phyloP scores from a whole-genome alignment of 2,113 vertebrate genomes.

The Phylloscopus trochiloides region DNA sequence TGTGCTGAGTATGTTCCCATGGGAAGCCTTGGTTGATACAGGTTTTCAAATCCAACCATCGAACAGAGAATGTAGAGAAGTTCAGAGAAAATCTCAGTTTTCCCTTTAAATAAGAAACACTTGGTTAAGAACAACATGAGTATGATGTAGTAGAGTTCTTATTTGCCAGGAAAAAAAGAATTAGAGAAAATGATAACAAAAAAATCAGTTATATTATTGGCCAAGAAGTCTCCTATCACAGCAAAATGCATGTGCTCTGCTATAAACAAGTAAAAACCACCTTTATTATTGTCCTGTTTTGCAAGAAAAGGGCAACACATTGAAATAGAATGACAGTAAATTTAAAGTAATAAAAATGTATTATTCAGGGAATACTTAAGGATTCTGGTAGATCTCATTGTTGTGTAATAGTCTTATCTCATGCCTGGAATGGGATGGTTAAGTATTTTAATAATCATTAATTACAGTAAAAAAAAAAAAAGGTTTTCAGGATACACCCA shows the following conservation, averaged over 20 bases:
- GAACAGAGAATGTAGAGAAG: neutral
- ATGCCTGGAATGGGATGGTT: neutral
- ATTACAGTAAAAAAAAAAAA: neutral
- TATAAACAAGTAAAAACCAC: neutral
- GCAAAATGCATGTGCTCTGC: neutral
- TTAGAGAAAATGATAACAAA: neutral
- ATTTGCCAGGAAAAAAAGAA: neutral
- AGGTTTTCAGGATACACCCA: neutral
- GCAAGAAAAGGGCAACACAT: neutral
- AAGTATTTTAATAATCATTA: neutral
- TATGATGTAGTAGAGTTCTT: neutral
- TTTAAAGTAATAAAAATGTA: neutral
- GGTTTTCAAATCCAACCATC: neutral
- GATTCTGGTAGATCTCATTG: neutral
- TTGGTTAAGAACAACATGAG: neutral
- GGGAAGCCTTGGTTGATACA: neutral
- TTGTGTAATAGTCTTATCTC: neutral
- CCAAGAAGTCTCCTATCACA: neutral
- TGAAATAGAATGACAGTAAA: neutral
- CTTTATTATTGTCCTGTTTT: neutral
- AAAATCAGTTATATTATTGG: neutral
- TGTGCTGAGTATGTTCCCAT: neutral
- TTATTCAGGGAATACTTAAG: neutral
- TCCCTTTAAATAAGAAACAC: neutral
- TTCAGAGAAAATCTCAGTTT: neutral